A percentile compares a stretch with the other conserved stretches of the same genome.
phyloP scores from a whole-genome alignment of 64 coral and sea anemone species.

The Orbicella faveolata region DNA sequence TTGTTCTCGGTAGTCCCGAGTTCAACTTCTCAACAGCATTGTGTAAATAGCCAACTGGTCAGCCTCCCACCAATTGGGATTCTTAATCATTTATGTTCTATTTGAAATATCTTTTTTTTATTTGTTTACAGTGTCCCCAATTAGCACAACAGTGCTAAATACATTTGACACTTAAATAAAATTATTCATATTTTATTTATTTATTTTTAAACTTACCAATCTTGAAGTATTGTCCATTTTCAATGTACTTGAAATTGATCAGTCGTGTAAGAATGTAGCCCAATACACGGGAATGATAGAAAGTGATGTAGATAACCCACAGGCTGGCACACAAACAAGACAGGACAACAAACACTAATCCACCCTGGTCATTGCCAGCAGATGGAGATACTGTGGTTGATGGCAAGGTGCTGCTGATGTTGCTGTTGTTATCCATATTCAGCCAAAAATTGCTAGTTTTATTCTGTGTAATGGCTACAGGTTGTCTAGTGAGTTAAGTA shows the following conservation, averaged over 20 bases:
- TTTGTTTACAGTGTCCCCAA: too few relatives aligned
- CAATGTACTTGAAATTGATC: slow-evolving; percentile 77
- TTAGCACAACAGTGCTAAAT: too few relatives aligned
- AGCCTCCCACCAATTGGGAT: too few relatives aligned
- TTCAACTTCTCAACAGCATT: too few relatives aligned
- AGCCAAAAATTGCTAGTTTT: background rate
- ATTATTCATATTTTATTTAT: background rate
- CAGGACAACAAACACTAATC: slow-evolving; percentile 58
- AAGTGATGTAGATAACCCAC: slow-evolving; percentile 84
- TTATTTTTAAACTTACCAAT: slow-evolving; percentile 64
- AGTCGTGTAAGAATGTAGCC: slow-evolving; percentile 69
- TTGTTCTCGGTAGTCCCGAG: too few relatives aligned
- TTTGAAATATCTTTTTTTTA: too few relatives aligned
- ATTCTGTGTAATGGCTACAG: background rate
- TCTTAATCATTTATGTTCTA: too few relatives aligned
- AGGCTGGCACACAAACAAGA: slow-evolving; percentile 69
- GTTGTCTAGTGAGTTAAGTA: background rate
- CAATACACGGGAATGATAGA: slow-evolving; percentile 83
- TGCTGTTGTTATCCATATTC: background rate
- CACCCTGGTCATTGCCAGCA: background rate
- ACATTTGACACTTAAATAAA: too few relatives aligned
- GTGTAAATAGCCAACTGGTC: too few relatives aligned
- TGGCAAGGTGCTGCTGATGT: background rate
- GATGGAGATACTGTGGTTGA: background rate
- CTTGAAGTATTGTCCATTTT: slow-evolving; percentile 81